Conservation (phyloP, 2,888 invertebrate species). For the Trichopoda pennipes region DNA sequence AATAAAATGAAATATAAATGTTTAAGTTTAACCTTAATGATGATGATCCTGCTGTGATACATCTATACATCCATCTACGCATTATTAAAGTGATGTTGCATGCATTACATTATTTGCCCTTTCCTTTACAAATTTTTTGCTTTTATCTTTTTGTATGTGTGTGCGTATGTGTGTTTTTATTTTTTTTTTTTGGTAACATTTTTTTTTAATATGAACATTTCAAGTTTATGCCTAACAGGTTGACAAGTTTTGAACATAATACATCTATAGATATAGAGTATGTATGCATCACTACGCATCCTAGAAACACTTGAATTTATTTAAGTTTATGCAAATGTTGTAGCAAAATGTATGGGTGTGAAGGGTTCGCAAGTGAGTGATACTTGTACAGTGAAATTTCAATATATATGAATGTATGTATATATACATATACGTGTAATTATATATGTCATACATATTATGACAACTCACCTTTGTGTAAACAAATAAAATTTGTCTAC, state of each 20-base stretch:
- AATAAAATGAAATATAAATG: slow-evolving; percentile 43
- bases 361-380: background rate
- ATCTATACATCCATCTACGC: background rate
- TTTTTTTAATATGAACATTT: slow-evolving; percentile 32
- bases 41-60: background rate
- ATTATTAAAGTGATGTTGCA: slow-evolving; percentile 23
- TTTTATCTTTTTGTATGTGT: background rate
- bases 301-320: background rate
- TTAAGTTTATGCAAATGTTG: background rate
- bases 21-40: slow-evolving; percentile 41
- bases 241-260: slow-evolving; percentile 32
- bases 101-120: slow-evolving; percentile 32
- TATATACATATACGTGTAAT: too few relatives aligned
- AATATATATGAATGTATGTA: background rate
- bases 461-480: slow-evolving; percentile 44
- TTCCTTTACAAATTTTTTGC: slow-evolving; percentile 6
- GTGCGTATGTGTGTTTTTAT: background rate
- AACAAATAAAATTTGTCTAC: slow-evolving; percentile 20
- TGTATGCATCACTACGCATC: background rate
- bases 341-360: background rate
- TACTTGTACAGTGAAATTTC: slow-evolving; percentile 13
- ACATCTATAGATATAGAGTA: slow-evolving; percentile 7
- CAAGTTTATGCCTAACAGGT: slow-evolving; percentile 65
- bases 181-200: background rate
- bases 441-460: slow-evolving; percentile 45